Evolutionary conservation across 2,797 vertebrate genomes (phyloP).

Genomic region (Diceros bicornis): DNA sequence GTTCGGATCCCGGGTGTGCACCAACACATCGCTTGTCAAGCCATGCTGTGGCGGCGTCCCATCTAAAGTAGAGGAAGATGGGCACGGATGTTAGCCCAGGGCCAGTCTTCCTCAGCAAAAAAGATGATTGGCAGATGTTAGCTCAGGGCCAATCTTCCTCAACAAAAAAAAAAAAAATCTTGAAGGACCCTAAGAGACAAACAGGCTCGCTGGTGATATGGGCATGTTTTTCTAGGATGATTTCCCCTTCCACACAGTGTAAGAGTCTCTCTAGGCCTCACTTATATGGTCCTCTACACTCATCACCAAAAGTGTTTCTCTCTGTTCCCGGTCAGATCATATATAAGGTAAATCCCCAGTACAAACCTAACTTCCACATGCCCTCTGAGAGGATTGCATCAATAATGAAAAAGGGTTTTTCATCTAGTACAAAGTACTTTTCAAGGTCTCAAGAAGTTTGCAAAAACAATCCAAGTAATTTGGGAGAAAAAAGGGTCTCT

Average conservation of each 20-base stretch:
- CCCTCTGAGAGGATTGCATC: slow-evolving; percentile 40
- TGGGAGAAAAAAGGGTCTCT: background rate
- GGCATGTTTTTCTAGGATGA: background rate
- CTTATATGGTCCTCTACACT: background rate
- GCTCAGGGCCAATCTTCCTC: no score
- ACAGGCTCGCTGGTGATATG: background rate
- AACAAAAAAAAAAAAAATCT: background rate
- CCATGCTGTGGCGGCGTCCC: no score
- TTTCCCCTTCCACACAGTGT: background rate
- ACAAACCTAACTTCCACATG: slow-evolving; percentile 54
- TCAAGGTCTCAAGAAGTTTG: background rate
- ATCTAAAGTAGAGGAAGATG: no score
- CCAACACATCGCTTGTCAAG: no score
- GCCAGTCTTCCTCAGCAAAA: no score
- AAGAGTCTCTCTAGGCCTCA: background rate
- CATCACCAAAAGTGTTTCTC: slow-evolving; percentile 6
- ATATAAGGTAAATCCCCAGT: slow-evolving; percentile 69
- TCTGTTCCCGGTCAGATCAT: slow-evolving; percentile 50
- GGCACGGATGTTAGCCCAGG: no score
- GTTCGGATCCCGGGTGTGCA: no score
- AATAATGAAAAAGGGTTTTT: slow-evolving; percentile 61
- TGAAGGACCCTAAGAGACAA: background rate
- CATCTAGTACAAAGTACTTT: slow-evolving; percentile 60
- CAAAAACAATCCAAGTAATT: background rate
- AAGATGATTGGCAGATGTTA: no score